Base-by-base conservation (phyloP, 2,113 vertebrate genomes). In the Labeo rohita region DNA sequence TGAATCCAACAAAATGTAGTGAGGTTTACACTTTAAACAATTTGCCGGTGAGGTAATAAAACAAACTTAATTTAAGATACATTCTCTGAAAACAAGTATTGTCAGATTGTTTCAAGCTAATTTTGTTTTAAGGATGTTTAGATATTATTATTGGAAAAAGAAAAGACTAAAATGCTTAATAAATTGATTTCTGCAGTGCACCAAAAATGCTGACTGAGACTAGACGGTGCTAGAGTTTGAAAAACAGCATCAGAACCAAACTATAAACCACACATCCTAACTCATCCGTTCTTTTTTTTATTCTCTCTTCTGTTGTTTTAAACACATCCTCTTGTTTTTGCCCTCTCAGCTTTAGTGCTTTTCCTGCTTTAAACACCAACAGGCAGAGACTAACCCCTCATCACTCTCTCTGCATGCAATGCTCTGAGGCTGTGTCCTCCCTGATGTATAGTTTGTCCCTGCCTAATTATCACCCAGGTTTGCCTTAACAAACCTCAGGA, bases 391-490 rank as follows among this genome's bases (percentile, higher is more conserved):
- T 63, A 54, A 23, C 39, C 65, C 59, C 16, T 39, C 54, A 70
- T 84, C 52, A 74, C 77, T 86, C 56, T 82, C 76, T 80, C 59
- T 61, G 23, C 43, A 39, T 68, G 84, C 78, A 82, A 86, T 77
- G 87, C 61, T 86, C 82, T 81, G 73, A 88, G 75, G 80, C 85
- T 86, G 86, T 83, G 76, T 45, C 84, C 78, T 87, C 85, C 80
- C 88, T 84, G 74, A 86, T 90, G 89, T 65, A 88, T 84, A 45
- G 83, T 74, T 77, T 87, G 89, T 89, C 89, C 88, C 89, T 88
- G 84, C 84, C 89, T 90, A 91, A 91, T 91, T 90, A 91, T 89
- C 90, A 90, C 89, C 82, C 85, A 83, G 87, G 83, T 90, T 89
- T 87, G 86, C 80, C 80, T 88, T 90, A 91, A 90, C 88, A 88